These are phyloP conservation scores for Ruditapes philippinarum DNA, from an alignment of 1,140 invertebrate genomes.

Conservation along the genomic window DNA sequence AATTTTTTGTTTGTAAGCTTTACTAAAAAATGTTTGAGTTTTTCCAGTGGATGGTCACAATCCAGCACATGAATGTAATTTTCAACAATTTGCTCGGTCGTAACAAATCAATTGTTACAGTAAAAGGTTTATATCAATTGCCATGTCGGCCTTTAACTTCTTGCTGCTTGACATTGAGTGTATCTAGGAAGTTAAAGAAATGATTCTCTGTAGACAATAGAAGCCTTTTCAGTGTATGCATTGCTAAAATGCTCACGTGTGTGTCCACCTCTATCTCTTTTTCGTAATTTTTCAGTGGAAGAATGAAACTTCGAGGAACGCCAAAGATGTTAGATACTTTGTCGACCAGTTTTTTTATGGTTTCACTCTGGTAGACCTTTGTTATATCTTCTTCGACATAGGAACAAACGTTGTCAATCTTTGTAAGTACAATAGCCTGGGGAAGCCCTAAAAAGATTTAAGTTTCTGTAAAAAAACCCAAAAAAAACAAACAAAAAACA, in stretches of 20 bases:
- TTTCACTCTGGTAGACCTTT: slow-evolving; percentile 31
- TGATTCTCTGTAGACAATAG: slow-evolving; percentile 36
- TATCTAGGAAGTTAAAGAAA: slow-evolving; percentile 20
- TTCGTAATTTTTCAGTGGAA: slow-evolving; percentile 50
- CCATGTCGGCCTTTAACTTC: too few species aligned
- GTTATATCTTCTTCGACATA: slow-evolving; percentile 15
- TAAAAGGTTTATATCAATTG: too few species aligned
- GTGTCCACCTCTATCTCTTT: slow-evolving; percentile 23
- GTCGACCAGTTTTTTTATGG: slow-evolving; percentile 24
- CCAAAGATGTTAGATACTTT: slow-evolving; percentile 51
- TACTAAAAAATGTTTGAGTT: too few species aligned
- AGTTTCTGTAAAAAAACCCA: too few species aligned
- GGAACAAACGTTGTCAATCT: slow-evolving; percentile 47
- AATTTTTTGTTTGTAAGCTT: too few species aligned
- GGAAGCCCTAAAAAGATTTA: slow-evolving; percentile 29
- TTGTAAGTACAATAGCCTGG: slow-evolving; percentile 50
- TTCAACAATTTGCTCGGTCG: too few species aligned
- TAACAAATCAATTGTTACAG: too few species aligned
- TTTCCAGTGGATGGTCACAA: too few species aligned
- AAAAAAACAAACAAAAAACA: too few species aligned
- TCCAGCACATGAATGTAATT: too few species aligned
- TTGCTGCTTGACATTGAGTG: too few species aligned
- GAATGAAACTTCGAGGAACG: slow-evolving; percentile 15
- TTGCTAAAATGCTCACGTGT: not conserved
- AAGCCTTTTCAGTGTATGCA: not conserved